Base-by-base conservation (phyloP, 2,888 invertebrate species). In the Pachycephus smyrnensis region DNA sequence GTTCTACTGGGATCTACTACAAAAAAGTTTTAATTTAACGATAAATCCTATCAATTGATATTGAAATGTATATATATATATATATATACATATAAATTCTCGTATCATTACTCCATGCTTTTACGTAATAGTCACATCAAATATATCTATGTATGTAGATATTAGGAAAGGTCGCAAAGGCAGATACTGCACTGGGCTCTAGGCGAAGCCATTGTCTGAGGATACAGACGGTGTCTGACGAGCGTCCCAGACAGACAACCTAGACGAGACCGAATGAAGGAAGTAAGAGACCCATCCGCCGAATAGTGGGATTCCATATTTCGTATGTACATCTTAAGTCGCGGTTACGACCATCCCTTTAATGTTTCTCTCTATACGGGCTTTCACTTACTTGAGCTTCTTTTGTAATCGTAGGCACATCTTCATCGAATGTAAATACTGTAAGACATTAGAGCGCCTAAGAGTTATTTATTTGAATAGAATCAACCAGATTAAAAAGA, bases 381-480 rank as follows among this genome's bases (percentile, higher is more conserved):
- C 9, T 55, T 23, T 55, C 55, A 79, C 82, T 83, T 91, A 94
- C 94, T 92, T 94, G 93, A 33, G 94, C 94, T 90, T 94, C 94
- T 88, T 93, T 94, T 37, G 94, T 92, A 80, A 94, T 92, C 75
- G 92, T 92, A 30, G 93, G 92, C 68, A 92, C 90, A 87, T 93
- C 93, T 84, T 94, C 93, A 82, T 93, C 93, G n/a, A n/a, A 55
- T 55, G 6, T 55, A 55, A 9, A 55, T 9, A 6, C 23, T 6
- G 55, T 23, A 40, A 9, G 23, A 2, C 40, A 23, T 40, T 6
- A 6, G 23, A 23, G 55, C 6, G 9, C 23, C 6, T 55, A 40
- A 40, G 55, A 6, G 9, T 55, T 55, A 23, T 55, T 55, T 55
- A 23, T 55, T 23, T 55, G 9, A 55, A 23, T 6, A 6, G 40